Percentiles rank a stretch among this genome's conserved stretches.
These are phyloP conservation scores for Hylomyscus alleni DNA, from an alignment of 2,797 vertebrate genomes.

Conservation along the genomic window DNA sequence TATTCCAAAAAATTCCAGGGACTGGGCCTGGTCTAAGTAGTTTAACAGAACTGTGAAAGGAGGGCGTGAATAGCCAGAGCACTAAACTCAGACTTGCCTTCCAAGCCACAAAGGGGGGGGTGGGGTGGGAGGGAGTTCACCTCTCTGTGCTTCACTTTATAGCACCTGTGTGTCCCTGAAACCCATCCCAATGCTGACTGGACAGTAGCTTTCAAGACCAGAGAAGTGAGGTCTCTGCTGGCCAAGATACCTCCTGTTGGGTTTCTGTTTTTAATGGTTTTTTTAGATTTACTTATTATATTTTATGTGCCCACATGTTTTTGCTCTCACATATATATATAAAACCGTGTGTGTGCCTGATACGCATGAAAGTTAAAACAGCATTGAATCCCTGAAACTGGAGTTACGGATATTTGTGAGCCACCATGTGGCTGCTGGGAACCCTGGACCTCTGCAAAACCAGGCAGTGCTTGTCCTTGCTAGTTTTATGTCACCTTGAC, in stretches of 20 bases:
- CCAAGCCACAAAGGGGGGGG: not conserved
- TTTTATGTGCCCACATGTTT: not conserved
- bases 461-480: not conserved
- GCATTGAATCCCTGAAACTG: not conserved
- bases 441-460: not conserved
- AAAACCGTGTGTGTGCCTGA: not conserved
- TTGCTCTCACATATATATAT: not conserved
- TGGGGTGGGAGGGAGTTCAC: not conserved
- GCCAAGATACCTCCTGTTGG: not conserved
- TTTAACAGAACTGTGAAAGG: not conserved
- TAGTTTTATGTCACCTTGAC: not conserved
- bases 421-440: not conserved
- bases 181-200: not conserved
- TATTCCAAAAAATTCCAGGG: slow-evolving; percentile 38
- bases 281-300: not conserved
- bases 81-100: not conserved
- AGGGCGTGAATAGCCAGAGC: not conserved
- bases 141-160: not conserved
- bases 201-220: not conserved
- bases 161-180: not conserved
- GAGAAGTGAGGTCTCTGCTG: not conserved
- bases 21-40: not conserved
- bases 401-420: not conserved
- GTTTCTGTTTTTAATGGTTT: not conserved
- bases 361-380: not conserved